phyloP scores from a whole-genome alignment of 1,140 invertebrate genomes.

The Trichonephila clavata region DNA sequence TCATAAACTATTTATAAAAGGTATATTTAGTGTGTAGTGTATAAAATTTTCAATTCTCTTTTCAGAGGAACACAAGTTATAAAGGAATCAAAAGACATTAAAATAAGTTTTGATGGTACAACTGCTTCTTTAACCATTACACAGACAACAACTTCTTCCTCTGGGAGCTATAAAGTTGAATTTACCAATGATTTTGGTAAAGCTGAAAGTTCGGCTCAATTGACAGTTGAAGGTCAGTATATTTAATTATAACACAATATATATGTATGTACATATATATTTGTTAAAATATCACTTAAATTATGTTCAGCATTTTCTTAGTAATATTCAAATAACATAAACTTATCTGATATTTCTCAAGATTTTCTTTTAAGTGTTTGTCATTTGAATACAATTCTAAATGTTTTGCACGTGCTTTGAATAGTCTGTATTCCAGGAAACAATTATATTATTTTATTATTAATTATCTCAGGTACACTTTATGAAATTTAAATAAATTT shows the following conservation, averaged over 20 bases:
- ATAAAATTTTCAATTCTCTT: neutral
- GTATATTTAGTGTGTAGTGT: no score
- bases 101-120: constrained; percentile 90
- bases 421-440: no score
- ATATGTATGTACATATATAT: no score
- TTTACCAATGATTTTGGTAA: constrained; percentile 91
- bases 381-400: no score
- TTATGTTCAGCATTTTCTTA: no score
- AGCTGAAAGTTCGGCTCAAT: constrained; percentile 89
- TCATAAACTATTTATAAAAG: no score
- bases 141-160: constrained; percentile 86
- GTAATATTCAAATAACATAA: neutral
- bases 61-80: constrained; percentile 86
- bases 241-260: neutral
- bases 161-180: constrained; percentile 89
- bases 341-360: neutral
- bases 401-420: no score
- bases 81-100: constrained; percentile 86
- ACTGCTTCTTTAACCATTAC: constrained; percentile 88
- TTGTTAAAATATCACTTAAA: no score
- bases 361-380: neutral
- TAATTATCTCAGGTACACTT: no score
- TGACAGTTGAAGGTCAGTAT: constrained; percentile 85
- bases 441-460: no score
- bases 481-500: no score